A percentile compares a stretch with the other conserved stretches of the same genome.
Evolutionary conservation across 2,888 invertebrate species (phyloP).

Genomic region (Scrobipalpa costella): DNA sequence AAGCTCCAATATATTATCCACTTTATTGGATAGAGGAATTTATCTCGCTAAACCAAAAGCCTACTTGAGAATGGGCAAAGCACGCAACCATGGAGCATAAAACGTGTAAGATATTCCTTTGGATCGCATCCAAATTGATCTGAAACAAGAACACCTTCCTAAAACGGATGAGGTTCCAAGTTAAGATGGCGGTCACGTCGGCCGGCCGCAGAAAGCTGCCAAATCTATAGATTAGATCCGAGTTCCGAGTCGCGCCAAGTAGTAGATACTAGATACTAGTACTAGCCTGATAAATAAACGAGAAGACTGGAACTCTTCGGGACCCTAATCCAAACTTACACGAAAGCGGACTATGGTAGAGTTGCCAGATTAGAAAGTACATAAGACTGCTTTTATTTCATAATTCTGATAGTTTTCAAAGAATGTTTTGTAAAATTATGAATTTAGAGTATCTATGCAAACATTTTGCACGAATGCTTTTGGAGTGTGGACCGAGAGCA

Average conservation of each 20-base stretch:
- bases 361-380: background rate
- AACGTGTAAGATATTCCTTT: slow-evolving; percentile 16
- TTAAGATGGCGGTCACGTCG: slow-evolving; percentile 19
- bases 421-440: no score
- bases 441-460: no score
- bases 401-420: no score
- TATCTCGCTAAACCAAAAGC: background rate
- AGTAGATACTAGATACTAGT: background rate
- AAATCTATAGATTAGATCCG: slow-evolving; percentile 15
- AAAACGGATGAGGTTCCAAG: slow-evolving; percentile 16
- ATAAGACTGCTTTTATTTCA: no score
- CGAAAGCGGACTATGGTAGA: background rate
- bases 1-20: no score
- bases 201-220: slow-evolving; percentile 14
- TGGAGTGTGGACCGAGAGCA: no score
- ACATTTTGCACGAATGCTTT: no score
- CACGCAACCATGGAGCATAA: background rate
- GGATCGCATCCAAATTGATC: slow-evolving; percentile 7
- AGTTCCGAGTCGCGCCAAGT: slow-evolving; percentile 4
- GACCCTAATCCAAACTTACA: slow-evolving; percentile 1
- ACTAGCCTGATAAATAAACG: background rate
- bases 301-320: background rate
- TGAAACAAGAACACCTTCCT: slow-evolving; percentile 19
- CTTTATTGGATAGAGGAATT: no score
- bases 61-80: background rate